Evolutionary conservation across 2,113 vertebrate species (phyloP).

Genomic region (Pelmatolapia mariae): DNA sequence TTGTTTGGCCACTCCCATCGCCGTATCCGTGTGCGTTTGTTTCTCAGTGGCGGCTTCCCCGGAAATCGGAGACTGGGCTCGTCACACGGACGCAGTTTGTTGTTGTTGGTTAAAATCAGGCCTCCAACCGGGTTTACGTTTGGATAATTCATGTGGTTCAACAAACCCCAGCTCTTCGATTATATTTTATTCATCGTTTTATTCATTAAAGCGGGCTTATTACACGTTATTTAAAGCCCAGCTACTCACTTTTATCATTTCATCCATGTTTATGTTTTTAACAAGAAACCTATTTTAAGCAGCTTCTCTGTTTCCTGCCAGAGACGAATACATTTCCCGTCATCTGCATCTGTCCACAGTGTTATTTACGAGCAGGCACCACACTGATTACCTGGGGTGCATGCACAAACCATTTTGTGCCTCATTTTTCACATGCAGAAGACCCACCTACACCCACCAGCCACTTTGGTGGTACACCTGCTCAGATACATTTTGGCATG

Average conservation of each 20-base stretch:
- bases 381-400: not conserved
- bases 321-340: not conserved
- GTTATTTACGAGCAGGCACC: not conserved
- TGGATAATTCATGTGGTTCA: not conserved
- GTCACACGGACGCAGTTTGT: not conserved
- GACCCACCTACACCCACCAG: not conserved
- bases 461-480: not conserved
- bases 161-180: not conserved
- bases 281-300: not conserved
- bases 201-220: not conserved
- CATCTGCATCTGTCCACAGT: not conserved
- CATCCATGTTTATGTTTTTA: not conserved
- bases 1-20: constrained; percentile 42
- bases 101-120: not conserved
- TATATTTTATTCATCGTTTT: not conserved
- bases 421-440: not conserved
- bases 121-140: not conserved
- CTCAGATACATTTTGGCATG: not conserved
- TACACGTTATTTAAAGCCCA: not conserved
- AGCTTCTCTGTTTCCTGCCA: not conserved
- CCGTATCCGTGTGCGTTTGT: constrained; percentile 54
- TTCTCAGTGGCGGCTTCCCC: constrained; percentile 1
- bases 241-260: not conserved
- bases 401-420: not conserved
- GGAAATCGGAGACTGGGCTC: not conserved